Evolutionary conservation across 2,888 invertebrate genomes (phyloP).

Genomic region (Tetragonula carbonaria): DNA sequence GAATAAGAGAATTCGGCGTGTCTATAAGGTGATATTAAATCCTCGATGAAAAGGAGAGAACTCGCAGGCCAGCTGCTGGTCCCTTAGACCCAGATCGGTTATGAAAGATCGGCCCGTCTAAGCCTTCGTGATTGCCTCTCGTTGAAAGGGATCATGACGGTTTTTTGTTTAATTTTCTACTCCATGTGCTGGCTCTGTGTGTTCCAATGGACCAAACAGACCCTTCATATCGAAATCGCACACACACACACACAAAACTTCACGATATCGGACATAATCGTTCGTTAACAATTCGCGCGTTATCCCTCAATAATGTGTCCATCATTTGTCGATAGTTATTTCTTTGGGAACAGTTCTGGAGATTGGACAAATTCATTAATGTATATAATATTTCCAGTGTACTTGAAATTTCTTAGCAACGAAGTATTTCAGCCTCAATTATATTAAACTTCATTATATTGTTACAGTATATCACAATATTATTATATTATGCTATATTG

Average conservation of each 20-base stretch:
- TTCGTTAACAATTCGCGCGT: slow-evolving; percentile 15
- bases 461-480: too few relatives aligned
- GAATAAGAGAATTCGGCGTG: slow-evolving; percentile 60
- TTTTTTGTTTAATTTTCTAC: slow-evolving; percentile 77
- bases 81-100: slow-evolving; percentile 64
- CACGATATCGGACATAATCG: slow-evolving; percentile 3
- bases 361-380: not conserved
- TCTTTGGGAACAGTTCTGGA: not conserved
- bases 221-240: slow-evolving; percentile 12
- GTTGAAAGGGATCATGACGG: slow-evolving; percentile 70
- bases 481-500: too few relatives aligned
- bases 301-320: not conserved
- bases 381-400: not conserved
- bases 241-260: not conserved
- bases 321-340: not conserved
- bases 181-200: slow-evolving; percentile 31
- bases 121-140: slow-evolving; percentile 75
- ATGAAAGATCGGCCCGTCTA: slow-evolving; percentile 66
- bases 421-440: too few relatives aligned
- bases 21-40: slow-evolving; percentile 75
- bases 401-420: too few relatives aligned
- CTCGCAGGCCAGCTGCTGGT: slow-evolving; percentile 51
- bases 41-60: slow-evolving; percentile 73
- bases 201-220: slow-evolving; percentile 19
- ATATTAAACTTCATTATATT: too few relatives aligned